Percentiles rank a stretch among this genome's conserved stretches.
These are phyloP conservation scores for Apamea sordens DNA, from an alignment of 2,888 invertebrate species.

Conservation along the genomic window DNA sequence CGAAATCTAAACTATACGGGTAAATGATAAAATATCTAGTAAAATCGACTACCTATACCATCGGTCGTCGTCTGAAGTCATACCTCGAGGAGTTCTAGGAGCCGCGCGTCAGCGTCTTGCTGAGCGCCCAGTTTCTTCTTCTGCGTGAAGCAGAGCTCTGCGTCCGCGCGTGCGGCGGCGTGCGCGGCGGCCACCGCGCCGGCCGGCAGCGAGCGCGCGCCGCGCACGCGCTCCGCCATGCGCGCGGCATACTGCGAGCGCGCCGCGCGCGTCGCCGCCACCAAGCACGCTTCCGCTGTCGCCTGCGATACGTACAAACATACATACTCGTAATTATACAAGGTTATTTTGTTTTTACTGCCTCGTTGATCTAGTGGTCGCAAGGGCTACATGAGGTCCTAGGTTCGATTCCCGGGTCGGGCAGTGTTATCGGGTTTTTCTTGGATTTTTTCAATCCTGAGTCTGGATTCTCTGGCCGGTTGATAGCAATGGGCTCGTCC, in stretches of 20 bases:
- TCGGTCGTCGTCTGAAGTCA: neutral
- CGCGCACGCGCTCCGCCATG: constrained; percentile 68
- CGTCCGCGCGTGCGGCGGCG: constrained; percentile 29
- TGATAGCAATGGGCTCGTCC: neutral
- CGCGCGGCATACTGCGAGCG: constrained; percentile 55
- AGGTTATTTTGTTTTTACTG: neutral
- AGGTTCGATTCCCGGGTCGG: neutral
- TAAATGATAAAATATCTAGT: neutral
- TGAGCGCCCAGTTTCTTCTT: constrained; percentile 57
- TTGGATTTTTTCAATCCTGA: neutral
- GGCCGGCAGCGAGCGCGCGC: constrained; percentile 17
- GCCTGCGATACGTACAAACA: constrained; percentile 55
- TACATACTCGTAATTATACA: neutral
- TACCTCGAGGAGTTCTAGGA: constrained; percentile 47
- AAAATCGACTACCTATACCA: neutral
- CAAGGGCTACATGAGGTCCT: neutral
- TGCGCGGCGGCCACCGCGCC: neutral
- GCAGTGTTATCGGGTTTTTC: neutral
- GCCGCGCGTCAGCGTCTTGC: constrained; percentile 35
- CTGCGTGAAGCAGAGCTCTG: constrained; percentile 61
- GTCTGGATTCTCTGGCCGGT: neutral
- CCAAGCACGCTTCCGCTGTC: constrained; percentile 62
- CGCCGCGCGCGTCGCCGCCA: constrained; percentile 58
- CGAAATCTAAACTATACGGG: neutral
- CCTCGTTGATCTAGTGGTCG: neutral